A percentile compares a stretch with the other conserved stretches of the same genome.
Evolutionary conservation across 2,113 vertebrate genomes (phyloP).

Genomic region (Psophia crepitans): DNA sequence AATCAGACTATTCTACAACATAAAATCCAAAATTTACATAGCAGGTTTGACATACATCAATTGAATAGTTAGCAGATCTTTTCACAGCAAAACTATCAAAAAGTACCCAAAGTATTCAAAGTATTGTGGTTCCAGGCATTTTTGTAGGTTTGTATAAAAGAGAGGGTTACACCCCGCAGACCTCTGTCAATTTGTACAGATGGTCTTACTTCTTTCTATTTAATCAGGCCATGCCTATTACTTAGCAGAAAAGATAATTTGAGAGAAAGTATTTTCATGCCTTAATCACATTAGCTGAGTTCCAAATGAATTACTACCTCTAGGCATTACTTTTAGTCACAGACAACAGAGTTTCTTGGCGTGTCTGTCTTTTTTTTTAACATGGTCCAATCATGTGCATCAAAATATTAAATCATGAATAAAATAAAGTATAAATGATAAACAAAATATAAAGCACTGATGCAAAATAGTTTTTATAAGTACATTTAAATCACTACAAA

Average conservation of each 20-base stretch:
- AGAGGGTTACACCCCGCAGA: neutral
- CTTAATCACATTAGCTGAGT: slow-evolving; percentile 40
- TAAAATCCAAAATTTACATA: neutral
- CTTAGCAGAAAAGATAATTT: slow-evolving; percentile 34
- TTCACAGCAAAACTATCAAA: neutral
- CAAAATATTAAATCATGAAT: neutral
- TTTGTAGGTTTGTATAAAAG: neutral
- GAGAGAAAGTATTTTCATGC: slow-evolving; percentile 51
- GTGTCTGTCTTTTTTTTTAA: neutral
- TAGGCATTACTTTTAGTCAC: neutral
- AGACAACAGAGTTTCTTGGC: neutral
- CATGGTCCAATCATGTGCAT: neutral
- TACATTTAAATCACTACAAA: neutral
- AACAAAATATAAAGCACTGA: neutral
- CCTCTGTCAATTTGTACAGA: slow-evolving; percentile 57
- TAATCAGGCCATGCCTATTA: slow-evolving; percentile 35
- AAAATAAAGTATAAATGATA: neutral
- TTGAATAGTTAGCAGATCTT: neutral
- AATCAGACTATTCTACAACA: neutral
- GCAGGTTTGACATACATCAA: neutral
- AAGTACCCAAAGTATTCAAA: neutral
- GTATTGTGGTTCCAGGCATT: slow-evolving; percentile 39
- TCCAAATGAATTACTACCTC: slow-evolving; percentile 45
- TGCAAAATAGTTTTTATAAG: neutral
- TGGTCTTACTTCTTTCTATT: slow-evolving; percentile 53